Percentiles rank a stretch among this genome's conserved stretches.
These are phyloP conservation scores for Myotis daubentonii DNA, from an alignment of 2,797 vertebrate genomes.

Conservation along the genomic window DNA sequence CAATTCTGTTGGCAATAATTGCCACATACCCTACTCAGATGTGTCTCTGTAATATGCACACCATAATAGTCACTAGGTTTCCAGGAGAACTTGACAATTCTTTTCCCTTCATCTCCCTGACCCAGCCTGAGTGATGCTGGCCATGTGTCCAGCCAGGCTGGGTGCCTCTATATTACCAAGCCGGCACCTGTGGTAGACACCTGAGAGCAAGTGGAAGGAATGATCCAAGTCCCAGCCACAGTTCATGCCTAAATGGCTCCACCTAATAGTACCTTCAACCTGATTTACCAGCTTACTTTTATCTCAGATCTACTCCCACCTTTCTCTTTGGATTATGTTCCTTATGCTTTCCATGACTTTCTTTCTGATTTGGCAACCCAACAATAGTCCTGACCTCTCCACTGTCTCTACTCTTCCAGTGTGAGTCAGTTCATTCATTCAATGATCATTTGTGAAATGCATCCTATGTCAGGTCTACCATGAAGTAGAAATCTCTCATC, in stretches of 20 bases:
- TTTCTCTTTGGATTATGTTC: not conserved
- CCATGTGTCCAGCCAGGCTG: not conserved
- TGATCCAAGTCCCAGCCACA: too few relatives aligned
- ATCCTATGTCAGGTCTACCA: not conserved
- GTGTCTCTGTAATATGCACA: not conserved
- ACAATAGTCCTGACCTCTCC: not conserved
- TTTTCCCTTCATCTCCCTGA: not conserved
- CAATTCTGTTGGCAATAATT: not conserved
- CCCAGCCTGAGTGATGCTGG: not conserved
- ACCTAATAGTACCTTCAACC: too few relatives aligned
- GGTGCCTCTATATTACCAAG: rapidly evolving
- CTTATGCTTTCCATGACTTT: not conserved
- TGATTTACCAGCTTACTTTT: not conserved
- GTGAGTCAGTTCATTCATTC: not conserved
- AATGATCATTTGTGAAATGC: not conserved
- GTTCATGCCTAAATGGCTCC: not conserved
- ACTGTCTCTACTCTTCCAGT: not conserved
- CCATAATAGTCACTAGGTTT: not conserved
- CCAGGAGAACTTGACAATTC: not conserved
- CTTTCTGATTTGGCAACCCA: not conserved
- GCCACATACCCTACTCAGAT: not conserved
- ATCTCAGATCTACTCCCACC: not conserved
- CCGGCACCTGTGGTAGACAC: rapidly evolving
- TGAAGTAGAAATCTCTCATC: not conserved
- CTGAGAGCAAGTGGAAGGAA: not conserved